Conservation (phyloP, 2,113 vertebrate genomes). For the Labeo catla region DNA sequence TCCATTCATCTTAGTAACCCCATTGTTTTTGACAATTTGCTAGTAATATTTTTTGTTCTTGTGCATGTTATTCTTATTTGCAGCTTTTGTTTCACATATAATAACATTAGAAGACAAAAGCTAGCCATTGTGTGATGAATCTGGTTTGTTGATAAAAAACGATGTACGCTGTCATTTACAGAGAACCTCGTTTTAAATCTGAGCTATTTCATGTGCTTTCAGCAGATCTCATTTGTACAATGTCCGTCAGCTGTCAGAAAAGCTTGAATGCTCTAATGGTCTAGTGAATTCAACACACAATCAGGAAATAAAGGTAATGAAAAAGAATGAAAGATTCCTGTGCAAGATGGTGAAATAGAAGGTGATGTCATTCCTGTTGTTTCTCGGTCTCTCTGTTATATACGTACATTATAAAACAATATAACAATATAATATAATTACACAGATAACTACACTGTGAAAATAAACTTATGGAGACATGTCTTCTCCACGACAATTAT, state of each 20-base stretch:
- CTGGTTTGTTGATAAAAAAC: background rate
- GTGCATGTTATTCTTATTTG: background rate
- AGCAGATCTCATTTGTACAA: conserved; percentile 33
- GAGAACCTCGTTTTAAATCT: background rate
- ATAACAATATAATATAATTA: background rate
- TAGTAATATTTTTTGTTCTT: background rate
- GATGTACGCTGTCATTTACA: background rate
- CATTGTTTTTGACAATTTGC: background rate
- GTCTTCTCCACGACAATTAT: background rate
- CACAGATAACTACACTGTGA: background rate
- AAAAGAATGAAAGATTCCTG: conserved; percentile 1
- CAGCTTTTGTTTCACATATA: background rate
- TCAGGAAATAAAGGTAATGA: conserved; percentile 8
- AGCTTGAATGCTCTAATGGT: conserved; percentile 5
- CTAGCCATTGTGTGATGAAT: background rate
- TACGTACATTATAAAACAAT: background rate
- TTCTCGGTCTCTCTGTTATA: background rate
- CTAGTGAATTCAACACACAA: conserved; percentile 27
- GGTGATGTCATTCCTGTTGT: background rate
- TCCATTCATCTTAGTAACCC: background rate
- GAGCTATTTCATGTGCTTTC: conserved; percentile 12
- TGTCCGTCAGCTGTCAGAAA: conserved; percentile 25
- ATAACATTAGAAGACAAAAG: background rate
- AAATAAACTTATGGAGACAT: background rate
- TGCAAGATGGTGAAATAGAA: conserved; percentile 1